Evolutionary conservation across 2,888 invertebrate genomes (phyloP).

Genomic region (Eulithis testata): DNA sequence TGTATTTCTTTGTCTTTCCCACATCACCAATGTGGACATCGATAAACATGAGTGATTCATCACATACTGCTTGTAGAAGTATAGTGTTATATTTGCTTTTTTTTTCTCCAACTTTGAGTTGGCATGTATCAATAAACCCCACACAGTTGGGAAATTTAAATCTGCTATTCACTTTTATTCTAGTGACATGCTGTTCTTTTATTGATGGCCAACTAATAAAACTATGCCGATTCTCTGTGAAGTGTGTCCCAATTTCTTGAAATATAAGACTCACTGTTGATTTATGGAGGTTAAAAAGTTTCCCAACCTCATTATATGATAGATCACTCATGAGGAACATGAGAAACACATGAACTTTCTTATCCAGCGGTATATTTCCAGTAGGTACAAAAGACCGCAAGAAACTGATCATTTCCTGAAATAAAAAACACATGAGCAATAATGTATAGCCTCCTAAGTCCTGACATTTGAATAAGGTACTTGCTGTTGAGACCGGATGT

Average conservation of each 20-base stretch:
- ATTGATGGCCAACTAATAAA: conserved; percentile 75
- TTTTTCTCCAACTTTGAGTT: conserved; percentile 68
- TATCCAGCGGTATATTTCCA: conserved; percentile 64
- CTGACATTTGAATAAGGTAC: no score
- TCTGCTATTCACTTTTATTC: conserved; percentile 71
- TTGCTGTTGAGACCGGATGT: no score
- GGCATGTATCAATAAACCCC: conserved; percentile 73
- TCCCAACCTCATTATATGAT: conserved; percentile 69
- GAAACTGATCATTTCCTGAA: conserved; percentile 66
- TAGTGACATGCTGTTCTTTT: conserved; percentile 75
- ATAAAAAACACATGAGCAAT: conserved; percentile 35
- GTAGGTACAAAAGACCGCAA: conserved; percentile 56
- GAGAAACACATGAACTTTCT: conserved; percentile 75
- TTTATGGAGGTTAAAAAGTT: conserved; percentile 70
- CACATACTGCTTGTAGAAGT: conserved; percentile 77
- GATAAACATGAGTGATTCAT: conserved; percentile 71
- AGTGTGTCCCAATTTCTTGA: conserved; percentile 64
- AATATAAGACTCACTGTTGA: conserved; percentile 73
- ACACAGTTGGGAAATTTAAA: conserved; percentile 78
- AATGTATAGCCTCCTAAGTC: no score
- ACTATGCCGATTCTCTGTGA: conserved; percentile 64
- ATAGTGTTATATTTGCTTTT: conserved; percentile 58
- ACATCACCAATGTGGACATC: conserved; percentile 69
- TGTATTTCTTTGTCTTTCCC: conserved; percentile 66
- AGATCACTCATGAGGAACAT: conserved; percentile 67